Evolutionary conservation across 2,797 vertebrate species (phyloP).

Genomic region (Borostomias antarcticus): DNA sequence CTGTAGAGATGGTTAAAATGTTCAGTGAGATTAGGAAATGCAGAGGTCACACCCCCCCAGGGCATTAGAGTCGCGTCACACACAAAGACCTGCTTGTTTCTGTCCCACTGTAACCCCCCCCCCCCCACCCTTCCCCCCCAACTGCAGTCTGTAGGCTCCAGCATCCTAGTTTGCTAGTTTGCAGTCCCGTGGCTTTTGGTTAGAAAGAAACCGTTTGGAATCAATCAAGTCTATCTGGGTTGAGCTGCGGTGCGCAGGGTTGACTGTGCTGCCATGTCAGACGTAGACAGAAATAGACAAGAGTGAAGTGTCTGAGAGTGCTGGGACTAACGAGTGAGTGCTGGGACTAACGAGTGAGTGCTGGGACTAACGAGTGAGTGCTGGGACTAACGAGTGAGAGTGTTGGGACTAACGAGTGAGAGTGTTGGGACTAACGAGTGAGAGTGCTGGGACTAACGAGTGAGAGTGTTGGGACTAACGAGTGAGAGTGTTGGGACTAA

Average conservation of each 20-base stretch:
- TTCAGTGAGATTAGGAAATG: slow-evolving; percentile 32
- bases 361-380: no score
- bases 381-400: no score
- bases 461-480: no score
- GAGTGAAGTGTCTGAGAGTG: slow-evolving; percentile 3
- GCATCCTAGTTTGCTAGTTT: not conserved
- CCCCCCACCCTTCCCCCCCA: slow-evolving; percentile 42
- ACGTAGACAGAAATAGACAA: slow-evolving; percentile 32
- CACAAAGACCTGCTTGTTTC: slow-evolving; percentile 62
- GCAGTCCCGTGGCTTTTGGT: no score
- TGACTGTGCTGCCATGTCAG: not conserved
- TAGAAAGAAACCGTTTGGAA: not conserved
- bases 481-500: no score
- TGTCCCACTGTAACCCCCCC: slow-evolving; percentile 26
- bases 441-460: no score
- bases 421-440: no score
- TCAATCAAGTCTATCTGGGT: not conserved
- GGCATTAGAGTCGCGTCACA: slow-evolving; percentile 44
- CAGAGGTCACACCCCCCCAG: slow-evolving; percentile 29
- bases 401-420: no score
- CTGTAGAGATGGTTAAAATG: slow-evolving; percentile 35
- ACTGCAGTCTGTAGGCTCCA: not conserved
- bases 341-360: no score
- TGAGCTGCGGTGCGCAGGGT: not conserved
- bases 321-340: not conserved